Percentiles rank a stretch among this genome's conserved stretches.
These are phyloP conservation scores for Actenoides lindsayi DNA, from an alignment of 2,113 vertebrate species.

Conservation along the genomic window DNA sequence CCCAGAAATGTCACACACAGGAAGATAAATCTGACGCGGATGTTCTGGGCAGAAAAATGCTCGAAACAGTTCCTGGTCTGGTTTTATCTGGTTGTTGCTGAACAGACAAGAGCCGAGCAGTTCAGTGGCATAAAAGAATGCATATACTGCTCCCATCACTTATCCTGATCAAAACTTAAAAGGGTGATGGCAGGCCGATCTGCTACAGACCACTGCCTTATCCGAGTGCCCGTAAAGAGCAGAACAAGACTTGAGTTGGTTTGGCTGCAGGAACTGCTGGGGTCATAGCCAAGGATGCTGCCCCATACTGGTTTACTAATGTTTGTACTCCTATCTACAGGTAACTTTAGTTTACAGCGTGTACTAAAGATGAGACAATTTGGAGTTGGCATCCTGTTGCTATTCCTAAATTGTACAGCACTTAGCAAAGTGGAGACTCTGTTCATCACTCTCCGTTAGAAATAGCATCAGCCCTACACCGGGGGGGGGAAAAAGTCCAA, in stretches of 20 bases:
- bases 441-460: background rate
- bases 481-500: too few species aligned
- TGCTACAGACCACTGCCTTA: background rate
- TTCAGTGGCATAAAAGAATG: background rate
- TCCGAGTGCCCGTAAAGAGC: background rate
- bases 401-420: background rate
- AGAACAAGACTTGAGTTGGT: background rate
- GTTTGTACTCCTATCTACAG: background rate
- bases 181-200: background rate
- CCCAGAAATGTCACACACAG: background rate
- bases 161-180: background rate
- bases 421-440: background rate
- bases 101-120: background rate
- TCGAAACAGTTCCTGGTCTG: background rate
- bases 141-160: background rate
- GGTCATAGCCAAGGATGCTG: background rate
- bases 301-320: background rate
- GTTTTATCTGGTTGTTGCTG: background rate
- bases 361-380: too few species aligned
- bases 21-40: background rate
- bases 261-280: background rate
- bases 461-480: background rate
- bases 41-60: background rate
- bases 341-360: background rate
- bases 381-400: background rate